Conservation (phyloP, 2,888 invertebrate genomes). For the Limnephilus marmoratus region DNA sequence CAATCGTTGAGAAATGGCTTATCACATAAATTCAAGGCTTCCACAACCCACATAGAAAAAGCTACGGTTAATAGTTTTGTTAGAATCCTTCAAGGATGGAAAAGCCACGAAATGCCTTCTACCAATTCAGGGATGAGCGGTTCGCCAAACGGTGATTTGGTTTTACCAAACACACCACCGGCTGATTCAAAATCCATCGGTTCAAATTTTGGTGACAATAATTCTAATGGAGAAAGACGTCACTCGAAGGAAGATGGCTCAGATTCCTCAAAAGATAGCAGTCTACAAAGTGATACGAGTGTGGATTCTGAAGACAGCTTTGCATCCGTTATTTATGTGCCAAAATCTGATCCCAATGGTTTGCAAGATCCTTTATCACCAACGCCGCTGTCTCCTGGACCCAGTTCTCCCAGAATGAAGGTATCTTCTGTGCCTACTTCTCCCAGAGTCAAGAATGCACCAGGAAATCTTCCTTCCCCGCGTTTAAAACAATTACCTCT, state of each 20-base stretch:
- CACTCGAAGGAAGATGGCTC: slow-evolving; percentile 93
- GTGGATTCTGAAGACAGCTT: slow-evolving; percentile 96
- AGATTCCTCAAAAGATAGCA: slow-evolving; percentile 92
- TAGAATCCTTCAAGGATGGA: slow-evolving; percentile 90
- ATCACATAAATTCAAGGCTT: slow-evolving; percentile 89
- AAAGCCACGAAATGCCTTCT: slow-evolving; percentile 76
- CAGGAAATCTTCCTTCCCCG: slow-evolving; percentile 82
- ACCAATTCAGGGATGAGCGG: slow-evolving; percentile 68
- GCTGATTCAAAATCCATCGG: slow-evolving; percentile 64
- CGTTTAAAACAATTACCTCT: slow-evolving; percentile 80
- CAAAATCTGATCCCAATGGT: slow-evolving; percentile 84
- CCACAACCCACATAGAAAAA: slow-evolving; percentile 89
- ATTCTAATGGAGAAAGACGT: slow-evolving; percentile 80
- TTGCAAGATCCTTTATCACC: slow-evolving; percentile 77
- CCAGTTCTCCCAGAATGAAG: slow-evolving; percentile 80
- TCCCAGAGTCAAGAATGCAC: slow-evolving; percentile 84
- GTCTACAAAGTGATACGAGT: slow-evolving; percentile 94
- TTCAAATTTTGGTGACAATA: slow-evolving; percentile 71
- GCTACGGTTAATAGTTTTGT: slow-evolving; percentile 90
- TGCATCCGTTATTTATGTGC: slow-evolving; percentile 94
- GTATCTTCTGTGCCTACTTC: slow-evolving; percentile 87
- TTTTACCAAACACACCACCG: slow-evolving; percentile 68
- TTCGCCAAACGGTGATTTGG: slow-evolving; percentile 64
- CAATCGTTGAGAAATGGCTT: slow-evolving; percentile 88
- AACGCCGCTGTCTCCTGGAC: slow-evolving; percentile 79